Evolutionary conservation across 2,797 vertebrate species (phyloP).

Genomic region (Telmatherina bonti): DNA sequence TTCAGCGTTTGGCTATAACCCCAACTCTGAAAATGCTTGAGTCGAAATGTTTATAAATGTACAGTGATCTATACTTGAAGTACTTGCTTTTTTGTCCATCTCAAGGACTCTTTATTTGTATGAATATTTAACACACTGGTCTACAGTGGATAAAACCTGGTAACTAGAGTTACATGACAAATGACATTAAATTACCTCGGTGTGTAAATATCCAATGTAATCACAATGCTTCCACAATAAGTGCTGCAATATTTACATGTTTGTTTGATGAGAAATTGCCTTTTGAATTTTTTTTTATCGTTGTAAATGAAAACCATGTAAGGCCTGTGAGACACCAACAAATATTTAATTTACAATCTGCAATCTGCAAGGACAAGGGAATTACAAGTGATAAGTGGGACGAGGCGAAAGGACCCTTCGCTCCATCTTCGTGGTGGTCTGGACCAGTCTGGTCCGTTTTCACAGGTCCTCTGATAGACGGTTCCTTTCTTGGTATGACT

Average conservation of each 20-base stretch:
- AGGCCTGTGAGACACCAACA: constrained; percentile 50
- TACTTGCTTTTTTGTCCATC: not conserved
- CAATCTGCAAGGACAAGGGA: constrained; percentile 53
- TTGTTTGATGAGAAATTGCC: not conserved
- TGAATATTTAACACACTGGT: not conserved
- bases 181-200: too few species aligned
- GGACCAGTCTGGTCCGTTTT: constrained; percentile 26
- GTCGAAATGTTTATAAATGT: not conserved
- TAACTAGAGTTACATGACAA: not conserved
- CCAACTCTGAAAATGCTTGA: not conserved
- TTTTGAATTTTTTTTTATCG: not conserved
- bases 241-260: not conserved
- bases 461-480: constrained; percentile 30
- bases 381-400: constrained; percentile 39
- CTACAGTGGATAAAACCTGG: not conserved
- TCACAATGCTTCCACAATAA: not conserved
- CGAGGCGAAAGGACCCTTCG: constrained; percentile 32
- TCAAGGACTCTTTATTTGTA: not conserved
- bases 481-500: constrained; percentile 31
- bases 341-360: constrained; percentile 77
- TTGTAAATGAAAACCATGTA: constrained; percentile 22
- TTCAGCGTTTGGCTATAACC: not conserved
- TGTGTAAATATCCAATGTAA: not conserved
- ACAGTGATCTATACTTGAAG: not conserved
- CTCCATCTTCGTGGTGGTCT: constrained; percentile 49